Base-by-base conservation (phyloP, 2,888 invertebrate genomes). In the Escarpia spicata region DNA sequence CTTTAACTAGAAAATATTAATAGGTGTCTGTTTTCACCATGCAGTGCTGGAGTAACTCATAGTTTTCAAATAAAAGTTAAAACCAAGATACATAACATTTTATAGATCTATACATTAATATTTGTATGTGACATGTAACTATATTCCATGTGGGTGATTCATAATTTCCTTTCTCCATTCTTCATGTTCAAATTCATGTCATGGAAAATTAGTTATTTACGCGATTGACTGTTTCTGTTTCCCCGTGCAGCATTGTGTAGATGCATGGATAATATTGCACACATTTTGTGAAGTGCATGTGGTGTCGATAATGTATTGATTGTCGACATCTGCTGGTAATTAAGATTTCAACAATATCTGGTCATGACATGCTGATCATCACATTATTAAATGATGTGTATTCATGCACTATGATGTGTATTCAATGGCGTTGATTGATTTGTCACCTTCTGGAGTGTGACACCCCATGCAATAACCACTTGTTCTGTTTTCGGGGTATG, bases 291-390 rank as follows among this genome's bases (percentile, higher is more conserved):
- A 75, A 75, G 75, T 75, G 75, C 26, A 4, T 75, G 75, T 26
- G 19, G 75, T 75, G 75, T n/a, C n/a, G 75, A 75, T 75, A 75
- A 75, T 75, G 26, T 75, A 75, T 75, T 75, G 75, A 75, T 75
- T 75, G 75, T n/a, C n/a, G 75, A 75, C 75, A 75, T 75, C 26
- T 75, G 75, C 19, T 75, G 75, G 75, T 75, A 75, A 75, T 75
- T 75, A 75, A 75, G n/a, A 75, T 75, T 19, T 75, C 75, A 8
- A 75, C n/a, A 19, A 26, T 75, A 75, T n/a, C 75, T 75, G 75
- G 52, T n/a, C 26, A 26, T 75, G 75, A 75, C 75, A 75, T 2
- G n/a, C 75, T 26, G 75, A 19, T 75, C 75, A 75, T 19, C n/a
- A 6, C 75, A 75, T 75, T 75, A 75, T 75, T 75, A 75, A 75